These are phyloP conservation scores for Eupithecia tripunctaria DNA, from an alignment of 2,888 invertebrate genomes.

Conservation along the genomic window DNA sequence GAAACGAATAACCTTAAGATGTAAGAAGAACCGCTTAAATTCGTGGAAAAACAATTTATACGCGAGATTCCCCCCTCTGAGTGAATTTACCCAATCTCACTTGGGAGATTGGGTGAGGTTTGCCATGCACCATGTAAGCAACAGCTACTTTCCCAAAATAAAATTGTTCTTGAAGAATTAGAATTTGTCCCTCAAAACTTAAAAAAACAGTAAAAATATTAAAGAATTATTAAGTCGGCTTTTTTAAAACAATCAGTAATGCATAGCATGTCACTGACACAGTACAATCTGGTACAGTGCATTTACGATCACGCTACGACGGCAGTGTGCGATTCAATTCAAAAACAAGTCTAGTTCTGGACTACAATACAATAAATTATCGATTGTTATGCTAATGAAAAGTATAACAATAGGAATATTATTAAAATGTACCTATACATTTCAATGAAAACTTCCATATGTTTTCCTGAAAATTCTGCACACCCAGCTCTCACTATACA, in stretches of 20 bases:
- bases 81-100: too few species aligned
- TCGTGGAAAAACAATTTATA: too few species aligned
- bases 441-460: neutral
- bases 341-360: neutral
- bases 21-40: too few species aligned
- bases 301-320: neutral
- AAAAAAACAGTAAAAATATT: too few species aligned
- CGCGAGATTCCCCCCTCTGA: too few species aligned
- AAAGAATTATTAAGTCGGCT: too few species aligned
- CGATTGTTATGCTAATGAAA: neutral
- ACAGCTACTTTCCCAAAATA: too few species aligned
- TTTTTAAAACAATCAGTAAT: neutral
- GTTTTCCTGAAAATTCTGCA: neutral
- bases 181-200: too few species aligned
- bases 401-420: neutral
- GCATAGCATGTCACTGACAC: neutral
- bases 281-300: neutral
- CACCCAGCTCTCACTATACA: neutral
- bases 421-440: neutral
- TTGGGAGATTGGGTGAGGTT: too few species aligned
- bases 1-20: too few species aligned
- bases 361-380: conserved; percentile 6
- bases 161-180: too few species aligned
- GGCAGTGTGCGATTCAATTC: neutral
- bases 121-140: too few species aligned